phyloP scores from a whole-genome alignment of 2,113 vertebrate genomes.

The Chaetops frenatus region DNA sequence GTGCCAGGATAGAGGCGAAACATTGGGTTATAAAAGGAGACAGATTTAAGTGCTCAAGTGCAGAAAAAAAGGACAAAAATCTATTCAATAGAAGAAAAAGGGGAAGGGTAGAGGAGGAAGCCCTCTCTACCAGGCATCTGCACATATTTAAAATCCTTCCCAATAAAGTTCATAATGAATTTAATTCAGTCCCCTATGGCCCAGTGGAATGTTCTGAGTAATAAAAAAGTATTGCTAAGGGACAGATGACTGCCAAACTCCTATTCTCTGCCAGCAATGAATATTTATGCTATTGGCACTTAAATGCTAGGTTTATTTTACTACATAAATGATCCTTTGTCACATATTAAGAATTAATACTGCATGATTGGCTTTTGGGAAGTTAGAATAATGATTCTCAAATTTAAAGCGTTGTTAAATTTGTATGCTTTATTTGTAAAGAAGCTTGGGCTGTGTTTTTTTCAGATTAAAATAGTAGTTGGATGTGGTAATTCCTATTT shows the following conservation, averaged over 20 bases:
- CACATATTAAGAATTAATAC: slow-evolving; percentile 8
- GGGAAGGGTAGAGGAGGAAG: not conserved
- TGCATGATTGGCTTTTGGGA: not conserved
- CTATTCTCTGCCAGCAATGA: not conserved
- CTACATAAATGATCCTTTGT: slow-evolving; percentile 34
- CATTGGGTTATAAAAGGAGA: not conserved
- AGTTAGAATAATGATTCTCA: not conserved
- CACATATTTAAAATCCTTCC: slow-evolving; percentile 33
- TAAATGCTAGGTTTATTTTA: slow-evolving; percentile 6
- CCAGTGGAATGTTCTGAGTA: slow-evolving; percentile 35
- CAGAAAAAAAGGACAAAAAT: not conserved
- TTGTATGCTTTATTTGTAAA: not conserved
- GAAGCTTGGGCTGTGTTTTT: not conserved
- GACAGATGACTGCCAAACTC: slow-evolving; percentile 41
- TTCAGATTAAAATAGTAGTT: not conserved
- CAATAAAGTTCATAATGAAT: slow-evolving; percentile 56
- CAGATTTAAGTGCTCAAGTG: not conserved
- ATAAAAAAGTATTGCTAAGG: slow-evolving; percentile 59
- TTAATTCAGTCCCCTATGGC: slow-evolving; percentile 33
- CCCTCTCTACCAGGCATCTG: not conserved
- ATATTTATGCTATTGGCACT: slow-evolving; percentile 21
- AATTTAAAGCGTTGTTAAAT: not conserved
- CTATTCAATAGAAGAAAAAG: not conserved
- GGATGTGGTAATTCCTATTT: not conserved
- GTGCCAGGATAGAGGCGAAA: not conserved